Conservation (phyloP, 2,888 invertebrate genomes). For the Stomorhina lunata region DNA sequence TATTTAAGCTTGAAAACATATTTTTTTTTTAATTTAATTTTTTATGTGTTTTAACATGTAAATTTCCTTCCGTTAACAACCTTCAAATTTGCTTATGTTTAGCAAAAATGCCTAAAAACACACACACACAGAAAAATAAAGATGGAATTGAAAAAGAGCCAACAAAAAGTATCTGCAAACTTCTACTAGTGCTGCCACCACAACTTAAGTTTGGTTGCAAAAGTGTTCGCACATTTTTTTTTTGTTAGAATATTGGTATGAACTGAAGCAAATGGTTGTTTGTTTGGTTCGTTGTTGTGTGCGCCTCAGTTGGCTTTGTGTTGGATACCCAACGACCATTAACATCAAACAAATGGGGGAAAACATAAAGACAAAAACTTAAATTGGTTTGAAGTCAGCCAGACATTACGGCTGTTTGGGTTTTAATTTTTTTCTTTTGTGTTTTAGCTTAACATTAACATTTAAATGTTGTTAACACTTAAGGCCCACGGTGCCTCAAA, state of each 20-base stretch:
- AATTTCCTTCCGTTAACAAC: no score
- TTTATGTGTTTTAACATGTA: no score
- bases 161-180: no score
- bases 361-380: neutral
- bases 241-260: no score
- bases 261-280: no score
- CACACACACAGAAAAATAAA: neutral
- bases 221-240: no score
- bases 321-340: no score
- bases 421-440: neutral
- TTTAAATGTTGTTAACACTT: constrained; percentile 22
- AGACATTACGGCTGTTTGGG: constrained; percentile 59
- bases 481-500: constrained; percentile 28
- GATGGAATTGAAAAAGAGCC: neutral
- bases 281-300: no score
- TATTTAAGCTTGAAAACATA: no score
- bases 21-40: no score
- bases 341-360: constrained; percentile 17
- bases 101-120: neutral
- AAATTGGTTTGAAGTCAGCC: constrained; percentile 55
- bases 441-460: neutral
- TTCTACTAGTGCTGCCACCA: neutral
- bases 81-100: no score
- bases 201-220: neutral
- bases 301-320: constrained; percentile 48